Conservation (phyloP, 64 coral and sea anemone species). For the Porites lutea region DNA sequence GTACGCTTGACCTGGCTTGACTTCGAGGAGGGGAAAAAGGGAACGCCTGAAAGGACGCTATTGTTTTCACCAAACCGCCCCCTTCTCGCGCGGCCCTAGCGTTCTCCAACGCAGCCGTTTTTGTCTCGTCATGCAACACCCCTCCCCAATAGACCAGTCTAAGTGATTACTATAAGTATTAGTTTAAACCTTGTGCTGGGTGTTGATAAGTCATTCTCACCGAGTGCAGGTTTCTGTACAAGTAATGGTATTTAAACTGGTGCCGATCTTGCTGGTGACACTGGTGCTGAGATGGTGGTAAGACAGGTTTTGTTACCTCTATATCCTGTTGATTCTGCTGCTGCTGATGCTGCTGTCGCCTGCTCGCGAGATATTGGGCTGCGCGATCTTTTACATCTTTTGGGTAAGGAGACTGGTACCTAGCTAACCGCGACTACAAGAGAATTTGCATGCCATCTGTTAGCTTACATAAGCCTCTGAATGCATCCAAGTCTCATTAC, state of each 20-base stretch:
- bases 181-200: not conserved
- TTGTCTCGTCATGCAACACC: too few species aligned
- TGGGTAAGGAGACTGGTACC: constrained; percentile 67
- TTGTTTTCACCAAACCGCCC: too few species aligned
- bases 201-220: not conserved
- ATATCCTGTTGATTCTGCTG: constrained; percentile 35
- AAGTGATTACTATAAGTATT: not conserved
- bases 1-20: too few species aligned
- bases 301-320: constrained; percentile 30
- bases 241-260: constrained; percentile 8
- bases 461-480: too few species aligned
- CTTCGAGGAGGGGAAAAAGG: too few species aligned
- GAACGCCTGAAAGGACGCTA: too few species aligned
- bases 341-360: constrained; percentile 54
- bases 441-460: too few species aligned
- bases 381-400: constrained; percentile 70
- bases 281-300: constrained; percentile 28
- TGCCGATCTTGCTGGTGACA: constrained; percentile 53
- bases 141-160: too few species aligned
- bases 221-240: constrained; percentile 12
- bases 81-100: too few species aligned
- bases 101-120: too few species aligned
- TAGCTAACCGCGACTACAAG: constrained; percentile 49
- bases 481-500: too few species aligned
- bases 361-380: constrained; percentile 51